Evolutionary conservation across 2,888 invertebrate genomes (phyloP).

Genomic region (Choreutis nemorana): DNA sequence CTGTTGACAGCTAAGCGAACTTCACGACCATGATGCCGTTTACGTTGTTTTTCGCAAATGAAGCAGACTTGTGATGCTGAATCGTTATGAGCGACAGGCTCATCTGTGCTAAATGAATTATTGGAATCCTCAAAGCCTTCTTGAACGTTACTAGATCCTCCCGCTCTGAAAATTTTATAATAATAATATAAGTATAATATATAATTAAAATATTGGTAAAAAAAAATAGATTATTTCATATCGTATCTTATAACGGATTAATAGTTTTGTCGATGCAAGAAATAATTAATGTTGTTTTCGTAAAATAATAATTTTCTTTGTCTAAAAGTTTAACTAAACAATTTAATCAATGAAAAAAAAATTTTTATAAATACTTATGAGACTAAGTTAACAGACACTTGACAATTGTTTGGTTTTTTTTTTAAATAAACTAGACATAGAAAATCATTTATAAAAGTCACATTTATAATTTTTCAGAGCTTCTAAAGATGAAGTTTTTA

Average conservation of each 20-base stretch:
- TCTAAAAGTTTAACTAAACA: conserved; percentile 3
- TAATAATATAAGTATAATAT: conserved; percentile 6
- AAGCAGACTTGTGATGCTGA: conserved; percentile 8
- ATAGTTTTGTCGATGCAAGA: conserved; percentile 2
- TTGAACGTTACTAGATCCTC: conserved; percentile 9
- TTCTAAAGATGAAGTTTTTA: conserved; percentile 7
- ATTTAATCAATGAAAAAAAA: conserved; percentile 3
- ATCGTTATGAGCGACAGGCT: conserved; percentile 8
- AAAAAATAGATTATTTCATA: no score
- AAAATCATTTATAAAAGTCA: conserved; percentile 9
- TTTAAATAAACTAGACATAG: no score
- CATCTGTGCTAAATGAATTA: conserved; percentile 10
- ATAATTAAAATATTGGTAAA: background rate
- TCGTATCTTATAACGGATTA: conserved; percentile 3
- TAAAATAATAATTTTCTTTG: conserved; percentile 5
- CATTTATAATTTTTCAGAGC: conserved; percentile 9
- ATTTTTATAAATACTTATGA: conserved; percentile 3
- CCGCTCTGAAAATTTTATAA: conserved; percentile 9
- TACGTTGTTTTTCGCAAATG: conserved; percentile 15
- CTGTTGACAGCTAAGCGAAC: conserved; percentile 13
- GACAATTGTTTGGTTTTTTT: conserved; percentile 4
- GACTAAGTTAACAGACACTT: no score
- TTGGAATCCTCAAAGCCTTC: conserved; percentile 9
- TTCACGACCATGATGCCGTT: conserved; percentile 14
- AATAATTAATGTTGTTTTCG: conserved; percentile 1